Percentiles rank a stretch among this genome's conserved stretches.
Evolutionary conservation across 2,888 invertebrate genomes (phyloP).

Genomic region (Parapristionchus giblindavisi): DNA sequence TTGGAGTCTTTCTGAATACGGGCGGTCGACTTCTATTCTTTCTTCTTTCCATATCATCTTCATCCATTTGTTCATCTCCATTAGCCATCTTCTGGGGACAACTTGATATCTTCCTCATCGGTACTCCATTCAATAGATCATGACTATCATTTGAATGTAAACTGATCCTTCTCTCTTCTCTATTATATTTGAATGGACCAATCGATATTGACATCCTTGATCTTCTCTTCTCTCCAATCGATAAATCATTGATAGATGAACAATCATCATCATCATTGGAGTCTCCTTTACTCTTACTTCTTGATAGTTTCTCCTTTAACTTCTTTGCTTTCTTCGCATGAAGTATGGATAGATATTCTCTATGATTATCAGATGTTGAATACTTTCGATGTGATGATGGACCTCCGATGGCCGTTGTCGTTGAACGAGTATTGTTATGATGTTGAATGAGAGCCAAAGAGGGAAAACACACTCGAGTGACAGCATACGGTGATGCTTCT

Average conservation of each 20-base stretch:
- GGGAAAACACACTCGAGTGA: slow-evolving; percentile 51
- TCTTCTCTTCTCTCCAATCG: background rate
- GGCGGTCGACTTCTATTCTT: background rate
- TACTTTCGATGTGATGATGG: background rate
- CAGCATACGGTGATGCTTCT: slow-evolving; percentile 48
- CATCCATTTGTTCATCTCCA: slow-evolving; percentile 34
- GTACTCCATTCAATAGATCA: no score
- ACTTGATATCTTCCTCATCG: slow-evolving; percentile 25
- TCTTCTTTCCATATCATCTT: slow-evolving; percentile 40
- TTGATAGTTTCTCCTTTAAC: background rate
- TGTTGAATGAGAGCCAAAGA: slow-evolving; percentile 47
- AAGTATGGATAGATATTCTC: slow-evolving; percentile 51
- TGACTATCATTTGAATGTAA: background rate
- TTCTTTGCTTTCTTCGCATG: slow-evolving; percentile 50
- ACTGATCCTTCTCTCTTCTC: background rate
- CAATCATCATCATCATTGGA: background rate
- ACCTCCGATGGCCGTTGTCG: slow-evolving; percentile 31
- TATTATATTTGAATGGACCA: no score
- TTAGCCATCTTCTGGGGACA: slow-evolving; percentile 18
- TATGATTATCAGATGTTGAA: slow-evolving; percentile 49
- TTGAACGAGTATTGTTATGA: slow-evolving; percentile 25
- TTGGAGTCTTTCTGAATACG: slow-evolving; percentile 32
- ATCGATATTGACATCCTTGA: no score
- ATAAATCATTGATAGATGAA: background rate
- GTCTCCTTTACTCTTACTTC: background rate